These are phyloP conservation scores for Neostethus bicornis DNA, from an alignment of 2,797 vertebrate species.

Conservation along the genomic window DNA sequence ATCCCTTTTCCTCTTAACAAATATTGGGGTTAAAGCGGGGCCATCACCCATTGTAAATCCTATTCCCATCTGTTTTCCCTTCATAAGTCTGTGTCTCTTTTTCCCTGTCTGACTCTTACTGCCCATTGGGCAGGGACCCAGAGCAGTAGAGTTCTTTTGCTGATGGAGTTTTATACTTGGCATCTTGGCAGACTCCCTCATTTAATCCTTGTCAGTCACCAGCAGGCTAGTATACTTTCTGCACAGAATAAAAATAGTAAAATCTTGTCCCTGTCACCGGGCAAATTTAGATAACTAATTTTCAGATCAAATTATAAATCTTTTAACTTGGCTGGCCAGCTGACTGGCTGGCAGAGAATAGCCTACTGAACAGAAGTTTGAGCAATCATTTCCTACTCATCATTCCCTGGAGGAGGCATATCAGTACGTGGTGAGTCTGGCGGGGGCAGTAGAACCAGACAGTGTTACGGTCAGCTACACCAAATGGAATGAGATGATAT, in stretches of 20 bases:
- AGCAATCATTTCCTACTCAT: constrained; percentile 67
- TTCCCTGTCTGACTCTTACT: constrained; percentile 35
- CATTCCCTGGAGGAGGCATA: constrained; percentile 52
- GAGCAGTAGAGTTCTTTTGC: constrained; percentile 72
- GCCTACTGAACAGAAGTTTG: constrained; percentile 60
- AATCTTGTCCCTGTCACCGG: constrained; percentile 63
- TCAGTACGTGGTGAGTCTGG: constrained; percentile 53
- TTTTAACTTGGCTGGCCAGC: constrained; percentile 60
- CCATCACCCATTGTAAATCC: constrained; percentile 65
- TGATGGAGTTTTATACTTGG: constrained; percentile 76
- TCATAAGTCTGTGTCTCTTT: constrained; percentile 33
- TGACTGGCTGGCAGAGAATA: constrained; percentile 45
- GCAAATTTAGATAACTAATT: constrained; percentile 78
- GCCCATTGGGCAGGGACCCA: constrained; percentile 62
- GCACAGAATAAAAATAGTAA: constrained; percentile 60
- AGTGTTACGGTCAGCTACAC: constrained; percentile 61
- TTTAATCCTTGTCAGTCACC: constrained; percentile 74
- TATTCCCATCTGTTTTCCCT: constrained; percentile 57
- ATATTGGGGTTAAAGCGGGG: constrained; percentile 76
- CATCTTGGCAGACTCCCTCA: constrained; percentile 70
- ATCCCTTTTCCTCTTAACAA: constrained; percentile 72
- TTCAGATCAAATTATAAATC: constrained; percentile 76
- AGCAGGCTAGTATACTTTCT: constrained; percentile 56
- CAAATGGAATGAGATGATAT: constrained; percentile 65
- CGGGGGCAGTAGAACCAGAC: constrained; percentile 51